phyloP scores from a whole-genome alignment of 2,888 invertebrate species.

The Ectobius pallidus region DNA sequence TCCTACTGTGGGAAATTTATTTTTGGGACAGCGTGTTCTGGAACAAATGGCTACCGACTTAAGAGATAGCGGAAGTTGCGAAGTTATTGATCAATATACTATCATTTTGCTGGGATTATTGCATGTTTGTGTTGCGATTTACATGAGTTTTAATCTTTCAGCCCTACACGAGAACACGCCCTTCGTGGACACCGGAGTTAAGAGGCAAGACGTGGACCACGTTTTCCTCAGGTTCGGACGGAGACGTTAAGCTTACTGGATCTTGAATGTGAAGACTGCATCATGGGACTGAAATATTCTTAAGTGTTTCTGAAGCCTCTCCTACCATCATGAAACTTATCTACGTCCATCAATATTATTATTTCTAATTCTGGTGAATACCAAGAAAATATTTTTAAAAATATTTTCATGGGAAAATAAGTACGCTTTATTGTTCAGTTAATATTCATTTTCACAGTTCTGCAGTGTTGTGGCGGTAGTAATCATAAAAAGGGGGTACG shows the following conservation, averaged over 20 bases:
- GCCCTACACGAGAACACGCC: conserved; percentile 25
- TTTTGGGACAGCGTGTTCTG: no score
- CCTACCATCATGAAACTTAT: not conserved
- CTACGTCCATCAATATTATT: not conserved
- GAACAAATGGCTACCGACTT: no score
- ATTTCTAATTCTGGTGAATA: not conserved
- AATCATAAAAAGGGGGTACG: no score
- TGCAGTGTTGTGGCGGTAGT: not conserved
- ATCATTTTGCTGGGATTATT: no score
- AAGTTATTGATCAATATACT: no score
- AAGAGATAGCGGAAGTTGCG: no score
- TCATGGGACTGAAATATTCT: not conserved
- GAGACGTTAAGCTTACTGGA: conserved; percentile 63
- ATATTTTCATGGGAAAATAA: not conserved
- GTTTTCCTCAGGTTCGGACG: conserved; percentile 89
- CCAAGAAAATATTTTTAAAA: not conserved
- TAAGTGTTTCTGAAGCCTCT: not conserved
- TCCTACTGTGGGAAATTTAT: no score
- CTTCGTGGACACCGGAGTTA: conserved; percentile 68
- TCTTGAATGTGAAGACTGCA: not conserved
- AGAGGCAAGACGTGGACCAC: conserved; percentile 88
- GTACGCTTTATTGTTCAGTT: conserved; percentile 4
- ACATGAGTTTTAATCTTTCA: no score
- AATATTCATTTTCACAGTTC: not conserved
- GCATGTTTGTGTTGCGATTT: no score